phyloP scores from a whole-genome alignment of 2,113 vertebrate genomes.

The Caranx ignobilis region DNA sequence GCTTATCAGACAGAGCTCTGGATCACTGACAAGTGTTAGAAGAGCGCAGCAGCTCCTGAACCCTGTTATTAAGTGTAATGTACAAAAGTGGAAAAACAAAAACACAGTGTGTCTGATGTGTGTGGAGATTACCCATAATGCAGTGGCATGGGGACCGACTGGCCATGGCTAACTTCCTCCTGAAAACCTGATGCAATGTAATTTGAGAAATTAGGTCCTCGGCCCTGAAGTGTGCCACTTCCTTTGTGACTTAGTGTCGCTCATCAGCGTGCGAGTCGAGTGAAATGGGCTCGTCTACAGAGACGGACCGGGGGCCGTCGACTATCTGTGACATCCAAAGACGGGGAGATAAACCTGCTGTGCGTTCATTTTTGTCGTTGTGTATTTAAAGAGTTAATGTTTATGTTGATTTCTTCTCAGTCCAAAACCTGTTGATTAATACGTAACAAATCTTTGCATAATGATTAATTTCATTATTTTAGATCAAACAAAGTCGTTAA shows the following conservation, averaged over 20 bases:
- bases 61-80: background rate
- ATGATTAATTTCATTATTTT: no score
- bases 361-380: background rate
- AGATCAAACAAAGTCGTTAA: background rate
- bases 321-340: background rate
- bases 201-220: conserved; percentile 66
- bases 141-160: background rate
- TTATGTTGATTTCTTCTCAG: background rate
- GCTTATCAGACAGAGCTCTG: background rate
- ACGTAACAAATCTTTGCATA: no score
- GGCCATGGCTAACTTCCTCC: background rate
- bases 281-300: conserved; percentile 32
- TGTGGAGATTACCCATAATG: background rate
- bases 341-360: background rate
- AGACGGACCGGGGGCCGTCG: conserved; percentile 15
- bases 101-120: background rate
- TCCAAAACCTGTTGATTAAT: no score
- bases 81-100: background rate
- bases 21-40: background rate
- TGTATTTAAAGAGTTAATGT: background rate
- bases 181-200: conserved; percentile 38
- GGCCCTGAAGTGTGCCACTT: conserved; percentile 73
- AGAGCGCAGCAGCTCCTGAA: background rate
- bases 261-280: conserved; percentile 33
- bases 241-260: conserved; percentile 63